Evolutionary conservation across 2,888 invertebrate species (phyloP), one percentile per base, ranked within the genome.

Genomic region (Schrankia costaestrigalis): DNA sequence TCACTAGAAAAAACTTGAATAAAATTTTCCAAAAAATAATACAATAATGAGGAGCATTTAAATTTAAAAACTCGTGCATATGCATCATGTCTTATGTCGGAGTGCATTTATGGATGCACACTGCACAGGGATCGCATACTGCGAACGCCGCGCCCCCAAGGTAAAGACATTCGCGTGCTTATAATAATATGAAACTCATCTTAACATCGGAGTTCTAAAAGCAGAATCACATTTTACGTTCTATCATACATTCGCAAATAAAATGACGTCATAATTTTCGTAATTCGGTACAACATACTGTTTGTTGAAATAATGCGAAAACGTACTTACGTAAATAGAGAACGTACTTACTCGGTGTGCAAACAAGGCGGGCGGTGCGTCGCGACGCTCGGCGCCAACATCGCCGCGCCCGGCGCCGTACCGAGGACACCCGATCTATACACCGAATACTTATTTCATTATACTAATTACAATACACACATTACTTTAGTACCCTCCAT

Each of bases 291-390:
- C 56, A 56, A n/a, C n/a, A n/a, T n/a, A n/a, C n/a, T 74, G 69
- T 72, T 76, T 76, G 70, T 70, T 66, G 66, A 65, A 73, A 76
- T 74, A 74, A 72, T 71, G 65, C 55, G 69, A 75, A 75, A 73
- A 73, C 62, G 70, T 71, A 70, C 67, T 73, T 75, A 71, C 72
- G 80, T 78, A 83, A 81, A 82, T 78, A 80, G 78, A 69, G 78
- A 75, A 76, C 71, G 75, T 72, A 73, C 68, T 74, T 68, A 73
- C 68, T 74, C 68, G 74, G 66, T 66, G 73, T 68, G 72, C 78
- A 79, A 83, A 82, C 79, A 81, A 65, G 63, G 60, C 56, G 55
- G 58, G 62, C 54, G 52, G 56, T 56, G 57, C 75, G 79, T 67
- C 80, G 77, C 75, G 79, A 60, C 81, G 81, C 46, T 52, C 51